Conservation (phyloP, 2,113 vertebrate genomes). For the Saiga tatarica region DNA sequence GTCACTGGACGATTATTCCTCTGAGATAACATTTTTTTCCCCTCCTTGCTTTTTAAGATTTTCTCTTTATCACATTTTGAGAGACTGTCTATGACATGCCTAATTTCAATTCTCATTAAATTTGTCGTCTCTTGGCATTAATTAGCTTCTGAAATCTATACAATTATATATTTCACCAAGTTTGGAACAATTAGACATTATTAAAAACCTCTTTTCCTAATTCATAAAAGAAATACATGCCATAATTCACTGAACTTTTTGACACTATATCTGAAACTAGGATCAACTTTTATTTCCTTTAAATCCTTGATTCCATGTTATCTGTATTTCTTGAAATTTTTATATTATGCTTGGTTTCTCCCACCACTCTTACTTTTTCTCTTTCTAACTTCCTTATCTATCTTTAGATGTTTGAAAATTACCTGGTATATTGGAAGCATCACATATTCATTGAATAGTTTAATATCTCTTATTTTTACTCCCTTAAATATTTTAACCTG, state of each 20-base stretch:
- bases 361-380: not conserved
- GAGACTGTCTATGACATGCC: not conserved
- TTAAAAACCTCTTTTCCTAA: not conserved
- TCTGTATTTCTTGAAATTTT: not conserved
- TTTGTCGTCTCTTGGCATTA: not conserved
- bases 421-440: not conserved
- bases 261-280: not conserved
- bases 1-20: not conserved
- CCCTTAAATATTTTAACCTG: not conserved
- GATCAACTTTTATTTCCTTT: not conserved
- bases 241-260: not conserved
- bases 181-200: not conserved
- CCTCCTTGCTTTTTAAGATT: not conserved
- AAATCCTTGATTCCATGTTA: not conserved
- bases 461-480: not conserved
- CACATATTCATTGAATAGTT: not conserved
- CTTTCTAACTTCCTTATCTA: not conserved
- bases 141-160: not conserved
- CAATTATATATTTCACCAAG: not conserved
- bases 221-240: not conserved
- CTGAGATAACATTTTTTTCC: not conserved
- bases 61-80: not conserved
- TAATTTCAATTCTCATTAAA: not conserved
- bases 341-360: not conserved
- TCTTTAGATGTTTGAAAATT: not conserved